A percentile compares a stretch with the other conserved stretches of the same genome.
These are phyloP conservation scores for Hapalemur alaotrensis DNA, from an alignment of 2,797 vertebrate genomes.

Conservation along the genomic window DNA sequence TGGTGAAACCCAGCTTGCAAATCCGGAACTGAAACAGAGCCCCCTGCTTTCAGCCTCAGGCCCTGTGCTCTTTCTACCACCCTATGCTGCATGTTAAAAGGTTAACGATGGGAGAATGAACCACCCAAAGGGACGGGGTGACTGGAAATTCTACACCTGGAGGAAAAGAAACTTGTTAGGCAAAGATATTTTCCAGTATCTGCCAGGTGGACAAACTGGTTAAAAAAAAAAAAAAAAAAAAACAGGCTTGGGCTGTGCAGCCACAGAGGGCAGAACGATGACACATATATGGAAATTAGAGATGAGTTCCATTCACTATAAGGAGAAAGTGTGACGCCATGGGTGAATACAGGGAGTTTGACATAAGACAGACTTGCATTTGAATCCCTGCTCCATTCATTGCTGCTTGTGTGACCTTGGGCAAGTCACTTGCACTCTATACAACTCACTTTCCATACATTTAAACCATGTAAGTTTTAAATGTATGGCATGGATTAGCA, in stretches of 20 bases:
- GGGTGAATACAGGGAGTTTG: not conserved
- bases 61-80: not conserved
- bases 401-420: not conserved
- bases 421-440: not conserved
- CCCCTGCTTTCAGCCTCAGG: not conserved
- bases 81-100: not conserved
- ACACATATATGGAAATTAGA: not conserved
- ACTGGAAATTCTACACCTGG: not conserved
- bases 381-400: not conserved
- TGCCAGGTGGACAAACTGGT: not conserved
- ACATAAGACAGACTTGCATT: not conserved
- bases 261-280: not conserved
- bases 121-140: not conserved
- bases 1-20: not conserved
- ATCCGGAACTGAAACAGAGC: not conserved
- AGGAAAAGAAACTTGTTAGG: not conserved
- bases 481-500: not conserved
- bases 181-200: not conserved
- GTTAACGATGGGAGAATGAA: not conserved
- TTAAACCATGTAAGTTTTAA: not conserved
- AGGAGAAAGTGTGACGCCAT: not conserved
- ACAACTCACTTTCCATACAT: not conserved
- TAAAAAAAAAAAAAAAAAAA: not conserved
- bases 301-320: not conserved
- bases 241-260: not conserved